Percentiles rank a stretch among this genome's conserved stretches.
These are phyloP conservation scores for Pitangus sulphuratus DNA, from an alignment of 2,797 vertebrate genomes.

Conservation along the genomic window DNA sequence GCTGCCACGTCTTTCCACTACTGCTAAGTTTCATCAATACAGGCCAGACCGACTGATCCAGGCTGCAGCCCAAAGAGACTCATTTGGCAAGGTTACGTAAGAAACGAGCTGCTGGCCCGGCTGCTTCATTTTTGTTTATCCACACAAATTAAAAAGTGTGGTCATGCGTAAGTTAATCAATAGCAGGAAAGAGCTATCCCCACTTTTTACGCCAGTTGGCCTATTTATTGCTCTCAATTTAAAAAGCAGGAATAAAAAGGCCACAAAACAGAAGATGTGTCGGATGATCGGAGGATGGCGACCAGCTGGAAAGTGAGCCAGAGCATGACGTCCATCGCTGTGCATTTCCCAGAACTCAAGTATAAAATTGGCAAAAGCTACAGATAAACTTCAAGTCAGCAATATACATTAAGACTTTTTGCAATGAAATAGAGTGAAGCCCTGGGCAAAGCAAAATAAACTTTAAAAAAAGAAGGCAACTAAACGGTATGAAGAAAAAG, in stretches of 20 bases:
- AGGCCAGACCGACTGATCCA: not conserved
- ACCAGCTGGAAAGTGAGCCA: not conserved
- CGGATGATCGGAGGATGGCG: not conserved
- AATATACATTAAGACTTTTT: not conserved
- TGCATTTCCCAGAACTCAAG: not conserved
- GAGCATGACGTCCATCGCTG: fast-evolving
- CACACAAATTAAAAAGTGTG: slow-evolving; percentile 53
- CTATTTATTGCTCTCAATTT: slow-evolving; percentile 22
- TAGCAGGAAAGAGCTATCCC: slow-evolving; percentile 31
- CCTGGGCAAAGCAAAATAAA: not conserved
- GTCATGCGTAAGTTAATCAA: slow-evolving; percentile 48
- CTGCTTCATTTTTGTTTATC: slow-evolving; percentile 22
- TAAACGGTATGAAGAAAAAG: not conserved
- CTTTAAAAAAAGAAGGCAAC: not conserved
- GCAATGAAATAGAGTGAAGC: not conserved
- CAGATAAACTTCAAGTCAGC: not conserved
- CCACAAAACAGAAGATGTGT: not conserved
- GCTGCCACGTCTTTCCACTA: not conserved
- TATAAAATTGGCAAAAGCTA: not conserved
- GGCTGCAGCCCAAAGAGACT: slow-evolving; percentile 26
- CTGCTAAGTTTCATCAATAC: slow-evolving; percentile 1
- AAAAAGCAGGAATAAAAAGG: slow-evolving; percentile 15
- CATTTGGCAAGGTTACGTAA: slow-evolving; percentile 48
- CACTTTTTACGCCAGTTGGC: not conserved
- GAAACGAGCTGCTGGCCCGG: slow-evolving; percentile 12